These are phyloP conservation scores for Nephrotoma guestfalica DNA, from an alignment of 2,888 invertebrate genomes.

Conservation along the genomic window DNA sequence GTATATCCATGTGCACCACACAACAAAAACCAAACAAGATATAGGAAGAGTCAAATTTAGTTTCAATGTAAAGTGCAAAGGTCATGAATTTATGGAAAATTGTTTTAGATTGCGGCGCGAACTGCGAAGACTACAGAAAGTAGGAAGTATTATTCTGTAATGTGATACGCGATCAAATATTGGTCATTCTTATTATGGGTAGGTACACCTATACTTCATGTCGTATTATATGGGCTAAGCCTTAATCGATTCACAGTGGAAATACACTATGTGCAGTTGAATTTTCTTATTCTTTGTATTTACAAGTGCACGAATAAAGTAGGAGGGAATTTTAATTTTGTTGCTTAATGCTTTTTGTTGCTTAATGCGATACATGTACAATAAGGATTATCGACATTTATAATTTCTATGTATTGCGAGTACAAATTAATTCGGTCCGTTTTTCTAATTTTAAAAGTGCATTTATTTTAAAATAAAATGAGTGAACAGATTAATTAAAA, in stretches of 20 bases:
- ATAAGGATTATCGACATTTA: background rate
- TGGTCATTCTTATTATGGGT: too few species aligned
- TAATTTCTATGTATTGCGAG: background rate
- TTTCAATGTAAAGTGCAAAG: background rate
- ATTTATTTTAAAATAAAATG: too few species aligned
- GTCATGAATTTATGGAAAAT: background rate
- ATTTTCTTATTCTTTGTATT: background rate
- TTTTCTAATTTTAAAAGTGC: too few species aligned
- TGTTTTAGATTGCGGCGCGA: background rate
- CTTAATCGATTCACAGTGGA: background rate
- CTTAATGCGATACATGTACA: background rate
- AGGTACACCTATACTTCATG: too few species aligned
- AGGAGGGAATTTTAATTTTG: background rate
- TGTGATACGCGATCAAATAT: background rate
- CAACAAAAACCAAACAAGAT: background rate
- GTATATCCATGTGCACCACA: background rate
- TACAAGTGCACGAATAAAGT: background rate
- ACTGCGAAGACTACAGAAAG: background rate
- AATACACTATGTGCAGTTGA: background rate
- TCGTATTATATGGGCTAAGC: background rate
- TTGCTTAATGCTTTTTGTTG: background rate
- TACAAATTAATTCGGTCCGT: too few species aligned
- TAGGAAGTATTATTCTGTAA: background rate
- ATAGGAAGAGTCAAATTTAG: background rate
- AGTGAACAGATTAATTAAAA: too few species aligned